A percentile compares a stretch with the other conserved stretches of the same genome.
Conservation (phyloP, 1,140 invertebrate species). For the Drosophila sturtevanti region DNA sequence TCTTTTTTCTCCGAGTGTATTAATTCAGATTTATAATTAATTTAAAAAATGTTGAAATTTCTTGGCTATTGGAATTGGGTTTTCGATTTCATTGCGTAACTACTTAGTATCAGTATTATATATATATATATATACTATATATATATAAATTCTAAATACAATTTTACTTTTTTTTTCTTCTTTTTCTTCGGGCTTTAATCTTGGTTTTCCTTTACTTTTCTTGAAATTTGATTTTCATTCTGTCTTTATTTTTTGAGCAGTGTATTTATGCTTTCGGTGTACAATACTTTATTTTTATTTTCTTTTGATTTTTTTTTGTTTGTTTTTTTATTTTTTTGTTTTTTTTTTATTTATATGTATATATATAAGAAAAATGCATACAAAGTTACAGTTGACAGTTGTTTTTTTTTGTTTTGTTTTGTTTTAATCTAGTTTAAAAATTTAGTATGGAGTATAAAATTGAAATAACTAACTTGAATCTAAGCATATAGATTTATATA, state of each 20-base stretch:
- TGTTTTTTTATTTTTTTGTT: constrained; percentile 10
- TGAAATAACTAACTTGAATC: constrained; percentile 72
- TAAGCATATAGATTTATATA: constrained; percentile 11
- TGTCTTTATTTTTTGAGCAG: neutral
- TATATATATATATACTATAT: neutral
- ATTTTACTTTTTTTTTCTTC: neutral
- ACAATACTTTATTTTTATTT: constrained; percentile 28
- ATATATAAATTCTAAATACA: constrained; percentile 9
- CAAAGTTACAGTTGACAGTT: constrained; percentile 64
- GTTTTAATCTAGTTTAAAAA: constrained; percentile 70
- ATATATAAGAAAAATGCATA: constrained; percentile 66
- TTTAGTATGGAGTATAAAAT: constrained; percentile 76
- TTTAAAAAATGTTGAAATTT: neutral
- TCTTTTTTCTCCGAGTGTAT: neutral
- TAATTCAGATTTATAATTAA: neutral
- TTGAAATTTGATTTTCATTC: neutral
- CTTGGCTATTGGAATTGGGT: neutral
- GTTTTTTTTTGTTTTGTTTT: neutral
- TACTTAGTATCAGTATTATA: neutral
- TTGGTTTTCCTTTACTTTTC: too few relatives aligned
- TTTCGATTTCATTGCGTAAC: constrained; percentile 13
- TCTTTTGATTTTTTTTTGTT: constrained; percentile 20
- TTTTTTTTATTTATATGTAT: constrained; percentile 67
- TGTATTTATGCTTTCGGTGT: neutral
- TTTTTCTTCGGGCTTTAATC: too few relatives aligned